Evolutionary conservation across 2,113 vertebrate species (phyloP).

Genomic region (Fukomys damarensis): DNA sequence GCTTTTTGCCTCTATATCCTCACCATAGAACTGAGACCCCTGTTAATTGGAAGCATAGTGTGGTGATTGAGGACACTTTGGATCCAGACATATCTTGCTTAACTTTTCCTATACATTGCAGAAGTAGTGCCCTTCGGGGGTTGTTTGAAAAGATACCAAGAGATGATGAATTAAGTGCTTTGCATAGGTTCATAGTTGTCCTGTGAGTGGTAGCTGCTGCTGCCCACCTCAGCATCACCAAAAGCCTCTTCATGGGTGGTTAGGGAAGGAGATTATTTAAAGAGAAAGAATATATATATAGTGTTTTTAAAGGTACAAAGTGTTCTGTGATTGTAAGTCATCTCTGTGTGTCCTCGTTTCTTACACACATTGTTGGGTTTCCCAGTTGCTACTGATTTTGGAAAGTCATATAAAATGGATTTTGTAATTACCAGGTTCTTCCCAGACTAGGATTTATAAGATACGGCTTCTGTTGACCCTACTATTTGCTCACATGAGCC

Average conservation of each 20-base stretch:
- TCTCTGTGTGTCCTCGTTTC: background rate
- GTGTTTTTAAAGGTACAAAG: background rate
- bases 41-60: background rate
- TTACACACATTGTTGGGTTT: background rate
- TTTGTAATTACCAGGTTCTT: background rate
- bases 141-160: background rate
- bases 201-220: background rate
- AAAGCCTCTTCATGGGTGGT: background rate
- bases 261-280: background rate
- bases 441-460: background rate
- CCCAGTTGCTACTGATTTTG: background rate
- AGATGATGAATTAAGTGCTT: background rate
- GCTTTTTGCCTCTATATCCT: background rate
- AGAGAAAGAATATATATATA: background rate
- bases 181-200: background rate
- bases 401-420: background rate
- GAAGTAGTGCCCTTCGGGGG: background rate
- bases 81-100: background rate
- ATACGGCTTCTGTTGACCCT: background rate
- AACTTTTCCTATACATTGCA: background rate
- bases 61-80: constrained; percentile 1
- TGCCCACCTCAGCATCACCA: background rate
- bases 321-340: background rate
- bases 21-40: background rate
- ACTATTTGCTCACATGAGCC: background rate